Conservation (phyloP, 37 sponge, comb jelly and placozoan genomes). For the Eunapius fragilis region DNA sequence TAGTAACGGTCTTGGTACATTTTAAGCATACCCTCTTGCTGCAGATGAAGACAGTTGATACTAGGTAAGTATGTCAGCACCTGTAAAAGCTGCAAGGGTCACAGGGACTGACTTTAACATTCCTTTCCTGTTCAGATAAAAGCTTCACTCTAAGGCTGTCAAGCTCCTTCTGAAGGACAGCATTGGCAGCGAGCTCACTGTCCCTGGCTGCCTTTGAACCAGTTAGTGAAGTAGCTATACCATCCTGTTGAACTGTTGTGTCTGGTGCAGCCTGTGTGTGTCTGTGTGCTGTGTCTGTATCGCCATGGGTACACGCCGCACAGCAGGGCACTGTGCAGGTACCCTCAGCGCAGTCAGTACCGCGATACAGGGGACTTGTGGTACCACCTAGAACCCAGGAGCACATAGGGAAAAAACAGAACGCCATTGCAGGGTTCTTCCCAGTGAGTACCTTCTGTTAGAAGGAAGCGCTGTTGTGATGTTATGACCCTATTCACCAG, state of each 20-base stretch:
- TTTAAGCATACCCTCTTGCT: neutral
- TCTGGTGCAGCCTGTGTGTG: no score
- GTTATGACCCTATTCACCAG: neutral
- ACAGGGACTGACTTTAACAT: neutral
- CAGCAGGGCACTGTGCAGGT: neutral
- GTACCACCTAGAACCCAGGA: neutral
- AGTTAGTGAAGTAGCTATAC: neutral
- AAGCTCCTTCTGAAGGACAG: neutral
- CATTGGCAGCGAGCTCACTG: neutral
- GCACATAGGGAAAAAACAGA: no score
- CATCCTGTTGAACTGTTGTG: neutral
- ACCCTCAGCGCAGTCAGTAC: neutral
- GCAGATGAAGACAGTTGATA: neutral
- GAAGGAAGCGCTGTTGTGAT: neutral
- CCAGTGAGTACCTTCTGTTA: neutral
- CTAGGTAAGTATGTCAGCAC: no score
- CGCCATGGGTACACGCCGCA: neutral
- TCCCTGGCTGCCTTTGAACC: no score
- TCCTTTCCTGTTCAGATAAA: neutral
- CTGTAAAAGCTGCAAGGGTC: no score
- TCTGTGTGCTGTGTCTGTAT: no score
- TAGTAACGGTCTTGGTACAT: slow-evolving; percentile 46
- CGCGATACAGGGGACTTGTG: neutral
- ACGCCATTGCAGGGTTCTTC: no score
- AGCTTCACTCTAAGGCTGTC: neutral